These are phyloP conservation scores for Nephotettix cincticeps DNA, from an alignment of 1,140 invertebrate genomes.

Conservation along the genomic window DNA sequence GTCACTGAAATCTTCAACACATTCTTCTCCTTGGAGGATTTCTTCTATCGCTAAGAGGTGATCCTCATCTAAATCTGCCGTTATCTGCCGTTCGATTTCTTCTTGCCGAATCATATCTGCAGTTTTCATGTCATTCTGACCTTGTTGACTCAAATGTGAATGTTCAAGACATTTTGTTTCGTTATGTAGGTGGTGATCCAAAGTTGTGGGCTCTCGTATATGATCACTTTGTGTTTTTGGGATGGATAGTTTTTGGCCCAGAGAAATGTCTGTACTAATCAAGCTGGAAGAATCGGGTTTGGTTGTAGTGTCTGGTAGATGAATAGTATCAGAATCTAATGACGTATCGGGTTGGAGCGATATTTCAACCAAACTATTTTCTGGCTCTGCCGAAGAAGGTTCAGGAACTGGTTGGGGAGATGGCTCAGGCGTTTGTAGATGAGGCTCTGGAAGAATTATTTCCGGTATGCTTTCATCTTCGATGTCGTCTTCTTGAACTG, in stretches of 20 bases:
- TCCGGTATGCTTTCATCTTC: background rate
- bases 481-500: background rate
- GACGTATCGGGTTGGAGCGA: constrained; percentile 3
- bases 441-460: background rate
- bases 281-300: background rate
- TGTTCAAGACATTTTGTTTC: background rate
- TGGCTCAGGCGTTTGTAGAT: constrained; percentile 3
- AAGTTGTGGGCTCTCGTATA: too few species aligned
- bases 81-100: background rate
- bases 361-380: background rate
- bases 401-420: constrained; percentile 7
- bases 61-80: constrained; percentile 7
- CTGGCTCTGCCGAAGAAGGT: background rate
- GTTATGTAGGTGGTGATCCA: too few species aligned
- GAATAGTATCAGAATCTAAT: constrained; percentile 1
- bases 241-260: constrained; percentile 6
- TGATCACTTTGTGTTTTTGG: too few species aligned
- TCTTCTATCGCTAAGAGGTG: constrained; percentile 4
- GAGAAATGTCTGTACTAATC: constrained; percentile 5
- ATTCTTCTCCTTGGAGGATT: constrained; percentile 19
- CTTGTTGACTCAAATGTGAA: background rate
- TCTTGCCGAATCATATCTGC: background rate
- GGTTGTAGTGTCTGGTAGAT: constrained; percentile 8
- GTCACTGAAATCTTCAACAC: background rate
- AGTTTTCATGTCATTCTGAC: background rate